Percentiles rank a stretch among this genome's conserved stretches.
These are phyloP conservation scores for Zingel zingel DNA, from an alignment of 2,113 vertebrate genomes.

Conservation along the genomic window DNA sequence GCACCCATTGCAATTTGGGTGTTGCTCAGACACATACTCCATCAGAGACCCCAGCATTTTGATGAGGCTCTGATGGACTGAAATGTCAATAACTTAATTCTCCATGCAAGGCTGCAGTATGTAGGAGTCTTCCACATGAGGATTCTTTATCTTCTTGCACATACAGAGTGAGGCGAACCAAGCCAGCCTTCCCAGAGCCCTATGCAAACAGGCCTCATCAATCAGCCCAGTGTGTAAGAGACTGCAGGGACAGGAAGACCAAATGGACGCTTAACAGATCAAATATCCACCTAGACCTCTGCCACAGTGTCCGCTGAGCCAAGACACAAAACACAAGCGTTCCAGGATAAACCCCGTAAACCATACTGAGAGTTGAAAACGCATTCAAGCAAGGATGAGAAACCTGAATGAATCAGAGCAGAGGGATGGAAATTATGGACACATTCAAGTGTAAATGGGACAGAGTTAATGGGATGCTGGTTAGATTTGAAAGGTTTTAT, in stretches of 20 bases:
- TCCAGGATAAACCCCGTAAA: constrained; percentile 17
- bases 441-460: constrained; percentile 34
- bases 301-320: constrained; percentile 39
- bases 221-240: constrained; percentile 67
- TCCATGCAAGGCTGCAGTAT: constrained; percentile 12
- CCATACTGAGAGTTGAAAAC: constrained; percentile 11
- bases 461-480: constrained; percentile 42
- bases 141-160: constrained; percentile 32
- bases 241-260: constrained; percentile 66
- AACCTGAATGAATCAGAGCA: constrained; percentile 6
- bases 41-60: neutral
- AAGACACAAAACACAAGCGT: constrained; percentile 29
- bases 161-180: constrained; percentile 22
- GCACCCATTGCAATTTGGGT: neutral
- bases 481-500: constrained; percentile 9
- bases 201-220: constrained; percentile 72
- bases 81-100: constrained; percentile 28
- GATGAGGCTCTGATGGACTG: constrained; percentile 27
- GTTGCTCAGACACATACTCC: neutral
- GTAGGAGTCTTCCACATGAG: constrained; percentile 27
- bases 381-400: constrained; percentile 24
- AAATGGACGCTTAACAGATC: constrained; percentile 67
- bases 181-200: constrained; percentile 48
- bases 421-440: constrained; percentile 23
- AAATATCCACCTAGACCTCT: constrained; percentile 67